Conservation (phyloP, 35 echinoderm and acorn worm species). For the Lytechinus variegatus region DNA sequence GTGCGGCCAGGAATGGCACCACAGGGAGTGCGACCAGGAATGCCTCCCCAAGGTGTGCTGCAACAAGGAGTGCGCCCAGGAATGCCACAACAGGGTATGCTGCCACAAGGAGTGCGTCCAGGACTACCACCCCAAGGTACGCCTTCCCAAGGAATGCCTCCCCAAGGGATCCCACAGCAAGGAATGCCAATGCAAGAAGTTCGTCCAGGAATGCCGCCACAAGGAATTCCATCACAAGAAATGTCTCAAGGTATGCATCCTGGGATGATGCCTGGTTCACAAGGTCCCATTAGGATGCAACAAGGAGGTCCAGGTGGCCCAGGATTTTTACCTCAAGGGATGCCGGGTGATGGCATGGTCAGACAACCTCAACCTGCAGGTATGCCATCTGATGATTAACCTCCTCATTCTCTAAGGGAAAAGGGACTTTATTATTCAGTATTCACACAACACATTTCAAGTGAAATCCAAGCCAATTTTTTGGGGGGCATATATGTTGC, state of each 20-base stretch:
- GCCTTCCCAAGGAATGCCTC: not conserved
- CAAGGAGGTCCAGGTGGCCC: slow-evolving; percentile 16
- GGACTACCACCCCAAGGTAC: not conserved
- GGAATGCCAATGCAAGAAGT: not conserved
- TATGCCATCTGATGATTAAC: slow-evolving; percentile 18
- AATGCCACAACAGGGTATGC: slow-evolving; percentile 28
- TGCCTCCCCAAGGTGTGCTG: not conserved
- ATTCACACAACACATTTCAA: too few species aligned
- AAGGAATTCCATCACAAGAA: slow-evolving; percentile 12
- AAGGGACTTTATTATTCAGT: too few species aligned
- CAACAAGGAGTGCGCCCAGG: not conserved
- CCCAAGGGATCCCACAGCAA: not conserved
- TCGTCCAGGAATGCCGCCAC: slow-evolving; percentile 2
- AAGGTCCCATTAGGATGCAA: too few species aligned
- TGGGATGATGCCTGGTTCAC: slow-evolving; percentile 1
- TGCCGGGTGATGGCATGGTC: not conserved
- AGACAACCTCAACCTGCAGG: not conserved
- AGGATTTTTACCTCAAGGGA: not conserved
- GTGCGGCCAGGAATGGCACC: slow-evolving; percentile 23
- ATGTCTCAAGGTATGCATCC: not conserved
- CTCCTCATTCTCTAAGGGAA: too few species aligned
- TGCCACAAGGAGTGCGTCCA: slow-evolving; percentile 9
- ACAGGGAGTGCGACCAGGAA: not conserved
- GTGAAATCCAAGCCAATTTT: too few species aligned
- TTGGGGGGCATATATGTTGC: too few species aligned